phyloP scores from a whole-genome alignment of 2,888 invertebrate genomes.

The Philopedon plagiatum region DNA sequence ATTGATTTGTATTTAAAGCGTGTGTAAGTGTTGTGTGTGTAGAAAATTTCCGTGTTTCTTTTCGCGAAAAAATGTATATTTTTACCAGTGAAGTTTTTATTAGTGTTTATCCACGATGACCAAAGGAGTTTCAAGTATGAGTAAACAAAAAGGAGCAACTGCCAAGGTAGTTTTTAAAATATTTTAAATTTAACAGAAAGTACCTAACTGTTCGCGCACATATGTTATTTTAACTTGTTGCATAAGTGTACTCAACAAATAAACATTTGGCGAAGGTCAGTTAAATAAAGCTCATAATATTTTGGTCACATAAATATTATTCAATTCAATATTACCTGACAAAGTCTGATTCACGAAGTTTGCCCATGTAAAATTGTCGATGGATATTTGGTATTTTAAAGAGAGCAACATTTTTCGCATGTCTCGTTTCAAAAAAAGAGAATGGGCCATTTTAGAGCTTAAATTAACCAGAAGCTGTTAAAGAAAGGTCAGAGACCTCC shows the following conservation, averaged over 20 bases:
- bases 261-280: slow-evolving; percentile 32
- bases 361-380: neutral
- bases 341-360: neutral
- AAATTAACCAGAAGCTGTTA: slow-evolving; percentile 37
- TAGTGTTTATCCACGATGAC: slow-evolving; percentile 32
- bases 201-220: slow-evolving; percentile 5
- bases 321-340: neutral
- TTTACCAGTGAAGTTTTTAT: slow-evolving; percentile 7
- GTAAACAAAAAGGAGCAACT: slow-evolving; percentile 31
- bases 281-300: slow-evolving; percentile 29
- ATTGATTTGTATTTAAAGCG: slow-evolving; percentile 56
- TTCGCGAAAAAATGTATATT: slow-evolving; percentile 28
- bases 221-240: slow-evolving; percentile 18
- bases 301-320: slow-evolving; percentile 12
- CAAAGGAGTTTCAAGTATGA: slow-evolving; percentile 23
- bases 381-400: neutral
- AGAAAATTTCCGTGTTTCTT: slow-evolving; percentile 26
- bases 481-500: slow-evolving; percentile 48
- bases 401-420: neutral
- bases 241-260: slow-evolving; percentile 27
- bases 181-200: slow-evolving; percentile 3
- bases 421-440: slow-evolving; percentile 7
- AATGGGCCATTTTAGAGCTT: neutral
- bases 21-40: slow-evolving; percentile 29
- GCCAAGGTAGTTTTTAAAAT: slow-evolving; percentile 31